These are phyloP conservation scores for Myrmecophaga tridactyla DNA, from an alignment of 2,113 vertebrate species.

Conservation along the genomic window DNA sequence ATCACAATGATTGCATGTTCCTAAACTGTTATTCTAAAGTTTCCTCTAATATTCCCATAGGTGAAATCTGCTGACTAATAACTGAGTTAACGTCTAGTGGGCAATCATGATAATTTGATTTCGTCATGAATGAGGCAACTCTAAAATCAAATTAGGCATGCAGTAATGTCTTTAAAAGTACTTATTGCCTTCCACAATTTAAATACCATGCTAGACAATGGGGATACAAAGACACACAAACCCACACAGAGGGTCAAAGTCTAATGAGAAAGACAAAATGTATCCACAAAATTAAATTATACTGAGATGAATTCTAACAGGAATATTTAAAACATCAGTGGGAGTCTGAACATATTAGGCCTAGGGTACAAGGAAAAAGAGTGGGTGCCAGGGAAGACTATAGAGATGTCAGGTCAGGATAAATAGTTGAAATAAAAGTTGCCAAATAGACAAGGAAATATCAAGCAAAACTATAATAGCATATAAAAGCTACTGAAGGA, in stretches of 20 bases:
- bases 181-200: background rate
- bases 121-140: background rate
- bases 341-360: background rate
- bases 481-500: background rate
- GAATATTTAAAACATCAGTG: background rate
- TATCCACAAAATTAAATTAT: background rate
- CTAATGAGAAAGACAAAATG: background rate
- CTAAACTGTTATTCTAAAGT: background rate
- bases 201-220: background rate
- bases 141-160: background rate
- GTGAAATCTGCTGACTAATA: background rate
- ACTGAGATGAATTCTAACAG: background rate
- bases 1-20: background rate
- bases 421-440: background rate
- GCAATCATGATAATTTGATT: background rate
- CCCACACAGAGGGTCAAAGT: background rate
- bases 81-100: background rate
- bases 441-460: background rate
- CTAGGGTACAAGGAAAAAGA: background rate
- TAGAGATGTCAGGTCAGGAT: background rate
- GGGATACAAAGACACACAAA: background rate
- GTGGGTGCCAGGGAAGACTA: background rate
- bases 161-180: background rate
- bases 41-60: background rate
- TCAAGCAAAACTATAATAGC: background rate